These are phyloP conservation scores for Ascidia mentula DNA, from an alignment of 23 tunicate genomes.

Conservation along the genomic window DNA sequence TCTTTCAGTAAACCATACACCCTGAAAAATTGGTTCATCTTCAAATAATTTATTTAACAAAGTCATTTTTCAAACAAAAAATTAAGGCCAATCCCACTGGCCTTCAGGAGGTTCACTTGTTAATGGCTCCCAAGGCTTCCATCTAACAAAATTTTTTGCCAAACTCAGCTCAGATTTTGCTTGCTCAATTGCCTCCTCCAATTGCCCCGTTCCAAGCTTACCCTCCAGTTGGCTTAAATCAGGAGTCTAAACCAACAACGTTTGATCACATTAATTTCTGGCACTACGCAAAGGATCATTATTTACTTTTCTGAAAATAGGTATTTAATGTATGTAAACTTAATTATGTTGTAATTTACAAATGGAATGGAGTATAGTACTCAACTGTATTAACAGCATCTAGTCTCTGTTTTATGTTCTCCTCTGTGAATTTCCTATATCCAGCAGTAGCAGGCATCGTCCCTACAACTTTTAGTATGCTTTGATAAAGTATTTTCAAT, in stretches of 20 bases:
- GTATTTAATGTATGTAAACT: neutral
- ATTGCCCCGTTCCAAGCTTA: slow-evolving; percentile 49
- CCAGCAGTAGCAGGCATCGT: slow-evolving; percentile 58
- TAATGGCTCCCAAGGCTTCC: slow-evolving; percentile 84
- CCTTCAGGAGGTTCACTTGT: slow-evolving; percentile 69
- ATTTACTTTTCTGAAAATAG: too few species aligned
- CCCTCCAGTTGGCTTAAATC: slow-evolving; percentile 51
- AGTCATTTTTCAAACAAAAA: neutral
- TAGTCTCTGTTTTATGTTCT: slow-evolving; percentile 38
- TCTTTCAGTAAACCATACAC: too few species aligned
- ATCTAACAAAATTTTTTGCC: slow-evolving; percentile 51
- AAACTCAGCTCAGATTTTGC: slow-evolving; percentile 66
- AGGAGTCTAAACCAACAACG: slow-evolving; percentile 25
- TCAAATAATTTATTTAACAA: neutral
- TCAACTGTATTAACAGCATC: slow-evolving; percentile 21
- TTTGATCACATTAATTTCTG: neutral
- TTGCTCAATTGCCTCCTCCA: slow-evolving; percentile 67
- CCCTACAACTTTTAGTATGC: slow-evolving; percentile 32
- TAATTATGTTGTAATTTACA: neutral
- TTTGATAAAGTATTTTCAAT: slow-evolving; percentile 38
- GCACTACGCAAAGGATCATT: too few species aligned
- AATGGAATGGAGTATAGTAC: neutral
- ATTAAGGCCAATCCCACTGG: slow-evolving; percentile 95
- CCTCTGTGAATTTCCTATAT: slow-evolving; percentile 80
- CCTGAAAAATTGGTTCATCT: too few species aligned